Conservation (phyloP, 2,797 vertebrate genomes). For the Acanthornis magna region DNA sequence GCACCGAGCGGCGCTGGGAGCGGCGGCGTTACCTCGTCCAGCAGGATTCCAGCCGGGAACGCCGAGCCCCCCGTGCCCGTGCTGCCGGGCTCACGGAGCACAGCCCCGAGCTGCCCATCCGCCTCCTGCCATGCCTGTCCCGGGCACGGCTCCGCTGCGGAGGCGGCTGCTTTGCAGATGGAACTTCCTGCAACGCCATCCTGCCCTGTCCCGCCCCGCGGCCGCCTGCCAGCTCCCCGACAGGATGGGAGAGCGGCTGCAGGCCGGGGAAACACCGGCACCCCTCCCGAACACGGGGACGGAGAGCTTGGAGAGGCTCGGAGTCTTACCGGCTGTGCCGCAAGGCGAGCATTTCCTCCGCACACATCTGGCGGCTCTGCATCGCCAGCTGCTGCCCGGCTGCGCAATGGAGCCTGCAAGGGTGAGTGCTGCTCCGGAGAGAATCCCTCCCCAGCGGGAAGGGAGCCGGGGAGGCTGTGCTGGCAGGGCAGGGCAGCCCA, state of each 20-base stretch:
- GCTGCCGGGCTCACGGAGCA: not conserved
- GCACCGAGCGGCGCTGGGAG: not conserved
- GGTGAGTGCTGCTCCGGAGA: not conserved
- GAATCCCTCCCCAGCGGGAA: not conserved
- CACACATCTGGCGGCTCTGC: not conserved
- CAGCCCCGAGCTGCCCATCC: not conserved
- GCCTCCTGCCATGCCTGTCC: not conserved
- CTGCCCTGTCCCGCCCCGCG: not conserved
- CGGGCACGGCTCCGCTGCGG: not conserved
- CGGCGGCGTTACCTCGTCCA: not conserved
- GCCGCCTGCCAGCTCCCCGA: not conserved
- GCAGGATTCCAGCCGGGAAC: not conserved
- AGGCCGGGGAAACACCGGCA: accelerated
- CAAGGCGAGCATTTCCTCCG: accelerated
- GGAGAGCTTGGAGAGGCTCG: accelerated
- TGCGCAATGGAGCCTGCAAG: not conserved
- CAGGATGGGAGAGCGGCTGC: not conserved
- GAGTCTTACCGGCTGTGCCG: not conserved
- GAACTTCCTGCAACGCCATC: slow-evolving; percentile 30
- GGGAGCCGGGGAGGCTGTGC: not conserved
- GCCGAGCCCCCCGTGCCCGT: not conserved
- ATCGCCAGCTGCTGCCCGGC: not conserved
- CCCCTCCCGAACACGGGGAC: accelerated
- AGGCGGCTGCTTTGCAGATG: not conserved
- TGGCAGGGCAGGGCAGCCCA: not conserved